Evolutionary conservation across 1,140 invertebrate species (phyloP).

Genomic region (Penaeus vannamei): DNA sequence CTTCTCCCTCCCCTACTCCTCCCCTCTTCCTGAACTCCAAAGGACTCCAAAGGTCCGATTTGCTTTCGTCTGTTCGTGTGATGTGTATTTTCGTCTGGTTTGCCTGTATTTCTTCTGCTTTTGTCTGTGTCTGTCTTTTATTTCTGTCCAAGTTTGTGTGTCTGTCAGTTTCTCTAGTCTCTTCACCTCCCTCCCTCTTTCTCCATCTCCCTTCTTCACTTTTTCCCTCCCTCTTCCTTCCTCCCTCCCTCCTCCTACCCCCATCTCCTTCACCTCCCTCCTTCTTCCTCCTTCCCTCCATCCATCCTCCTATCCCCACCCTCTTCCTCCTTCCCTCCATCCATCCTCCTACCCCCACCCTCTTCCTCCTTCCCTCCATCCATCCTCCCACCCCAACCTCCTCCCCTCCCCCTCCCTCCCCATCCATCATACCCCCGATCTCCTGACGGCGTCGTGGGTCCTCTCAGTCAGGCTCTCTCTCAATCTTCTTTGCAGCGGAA

Average conservation of each 20-base stretch:
- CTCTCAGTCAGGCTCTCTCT: too few species aligned
- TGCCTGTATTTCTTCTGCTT: neutral
- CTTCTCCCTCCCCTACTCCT: neutral
- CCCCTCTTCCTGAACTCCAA: neutral
- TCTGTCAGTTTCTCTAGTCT: neutral
- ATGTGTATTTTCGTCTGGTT: too few species aligned
- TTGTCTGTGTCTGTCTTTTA: neutral
- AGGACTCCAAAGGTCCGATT: neutral
- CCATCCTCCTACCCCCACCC: too few species aligned
- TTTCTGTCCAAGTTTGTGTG: neutral
- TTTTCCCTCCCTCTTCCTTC: slow-evolving; percentile 20
- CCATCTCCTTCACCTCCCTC: neutral
- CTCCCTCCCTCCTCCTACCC: neutral
- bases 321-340: neutral
- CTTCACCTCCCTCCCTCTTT: neutral
- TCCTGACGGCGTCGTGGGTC: too few species aligned
- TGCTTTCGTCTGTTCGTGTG: too few species aligned
- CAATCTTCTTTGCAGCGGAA: too few species aligned
- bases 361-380: neutral
- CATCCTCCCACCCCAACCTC: neutral
- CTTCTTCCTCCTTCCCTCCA: neutral
- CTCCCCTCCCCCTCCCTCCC: too few species aligned
- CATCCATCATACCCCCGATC: too few species aligned
- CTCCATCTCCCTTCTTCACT: neutral
- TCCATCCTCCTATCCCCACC: neutral